phyloP scores from a whole-genome alignment of 1,140 invertebrate species.

The Anoplolepis gracilipes region DNA sequence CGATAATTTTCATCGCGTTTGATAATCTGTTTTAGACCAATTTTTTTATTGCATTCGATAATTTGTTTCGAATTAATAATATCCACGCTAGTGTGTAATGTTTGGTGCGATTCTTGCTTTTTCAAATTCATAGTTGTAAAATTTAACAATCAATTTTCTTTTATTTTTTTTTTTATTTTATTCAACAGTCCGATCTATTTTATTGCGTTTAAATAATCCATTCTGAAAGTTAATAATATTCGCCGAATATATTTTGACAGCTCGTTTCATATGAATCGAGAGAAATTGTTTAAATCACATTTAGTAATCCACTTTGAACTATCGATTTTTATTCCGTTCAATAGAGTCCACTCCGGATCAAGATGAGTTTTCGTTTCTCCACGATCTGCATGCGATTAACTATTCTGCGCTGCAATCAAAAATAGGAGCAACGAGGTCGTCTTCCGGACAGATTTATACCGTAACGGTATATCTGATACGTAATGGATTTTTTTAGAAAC shows the following conservation, averaged over 20 bases:
- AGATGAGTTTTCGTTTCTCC: not conserved
- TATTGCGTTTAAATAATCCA: not conserved
- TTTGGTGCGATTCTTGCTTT: not conserved
- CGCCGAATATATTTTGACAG: not conserved
- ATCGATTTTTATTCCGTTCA: conserved; percentile 21
- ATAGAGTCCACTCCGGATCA: not conserved
- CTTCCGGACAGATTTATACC: conserved; percentile 32
- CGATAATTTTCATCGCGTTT: not conserved
- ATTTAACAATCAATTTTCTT: not conserved
- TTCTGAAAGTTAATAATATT: not conserved
- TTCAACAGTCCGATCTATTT: not conserved
- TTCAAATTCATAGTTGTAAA: not conserved
- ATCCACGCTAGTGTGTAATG: too few species aligned
- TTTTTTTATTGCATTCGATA: not conserved
- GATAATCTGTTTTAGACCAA: not conserved
- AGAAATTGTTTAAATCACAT: conserved; percentile 31
- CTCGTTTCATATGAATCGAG: not conserved
- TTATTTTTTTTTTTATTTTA: too few species aligned
- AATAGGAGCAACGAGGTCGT: conserved; percentile 60
- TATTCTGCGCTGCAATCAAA: conserved; percentile 13
- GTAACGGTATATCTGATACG: conserved; percentile 48
- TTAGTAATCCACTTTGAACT: conserved; percentile 3
- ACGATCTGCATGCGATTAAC: conserved; percentile 17
- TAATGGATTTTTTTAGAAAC: conserved; percentile 48
- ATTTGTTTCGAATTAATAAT: conserved; percentile 19